Base-by-base conservation (phyloP, 2,113 vertebrate genomes). In the Anguilla rostrata region DNA sequence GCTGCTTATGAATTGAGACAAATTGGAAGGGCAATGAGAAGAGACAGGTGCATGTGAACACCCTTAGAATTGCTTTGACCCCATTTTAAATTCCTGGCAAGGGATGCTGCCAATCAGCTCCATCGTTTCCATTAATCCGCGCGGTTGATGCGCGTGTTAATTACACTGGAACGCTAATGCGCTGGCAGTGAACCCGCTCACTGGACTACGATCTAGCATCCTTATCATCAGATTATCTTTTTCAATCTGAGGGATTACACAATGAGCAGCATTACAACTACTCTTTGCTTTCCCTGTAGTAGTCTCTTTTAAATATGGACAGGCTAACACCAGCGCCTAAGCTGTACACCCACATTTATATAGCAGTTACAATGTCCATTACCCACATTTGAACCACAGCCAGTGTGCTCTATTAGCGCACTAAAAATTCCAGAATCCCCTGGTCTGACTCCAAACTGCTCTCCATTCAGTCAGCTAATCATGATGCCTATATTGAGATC, bases 151-250 rank as follows among this genome's bases (percentile, higher is more conserved):
- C 39, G 16, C 53, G 15, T 63, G 86, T 78, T 40, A 78, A 78
- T 87, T 87, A 78, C 60, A 86, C 56, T 29, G 29, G 49, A 85
- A 41, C 34, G 12, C 78, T 63, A 81, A 78, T 40, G 78, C 46
- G 39, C 78, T 81, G 46, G 41, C 78, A 26, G 15, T 14, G 40
- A 53, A 41, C 85, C 56, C 29, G 12, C 78, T 43, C 46, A 29
- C 40, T 22, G 57, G 34, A 43, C 16, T 39, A 53, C 56, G 56
- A 84, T 63, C 46, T 86, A 26, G 85, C 22, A 15, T 86, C 39
- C 18, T 82, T 86, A 43, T 80, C 75, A n/a, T 85, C 80, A 14
- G 78, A 49, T 81, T 56, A 39, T 71, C 9, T 84, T 39, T 71
- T 60, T 39, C 82, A 39, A 53, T 83, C 56, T 49, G 6, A 18